A percentile compares a stretch with the other conserved stretches of the same genome.
These are phyloP conservation scores for Garrulus glandarius DNA, from an alignment of 2,797 vertebrate genomes.

Conservation along the genomic window DNA sequence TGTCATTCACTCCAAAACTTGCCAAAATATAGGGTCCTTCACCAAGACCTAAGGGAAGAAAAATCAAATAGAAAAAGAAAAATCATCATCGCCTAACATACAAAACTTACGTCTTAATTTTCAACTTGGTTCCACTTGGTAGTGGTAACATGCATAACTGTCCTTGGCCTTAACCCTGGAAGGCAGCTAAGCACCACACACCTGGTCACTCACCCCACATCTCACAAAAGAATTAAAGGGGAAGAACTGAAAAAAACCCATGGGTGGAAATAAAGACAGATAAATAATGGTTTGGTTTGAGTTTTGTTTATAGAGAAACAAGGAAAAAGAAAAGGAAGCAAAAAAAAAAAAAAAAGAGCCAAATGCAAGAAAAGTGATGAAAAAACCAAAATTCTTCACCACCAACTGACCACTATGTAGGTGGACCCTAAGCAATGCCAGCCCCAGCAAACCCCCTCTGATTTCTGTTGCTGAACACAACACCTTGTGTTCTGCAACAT, in stretches of 20 bases:
- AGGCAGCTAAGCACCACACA: neutral
- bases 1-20: slow-evolving; percentile 83
- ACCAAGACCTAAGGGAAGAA: slow-evolving; percentile 82
- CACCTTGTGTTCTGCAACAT: neutral
- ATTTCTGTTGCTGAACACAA: neutral
- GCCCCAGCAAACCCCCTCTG: neutral
- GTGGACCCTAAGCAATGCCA: neutral
- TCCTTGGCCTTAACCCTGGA: neutral
- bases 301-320: neutral
- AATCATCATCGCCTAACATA: neutral
- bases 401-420: neutral
- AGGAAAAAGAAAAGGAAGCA: neutral
- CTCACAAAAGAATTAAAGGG: neutral
- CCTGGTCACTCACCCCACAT: neutral
- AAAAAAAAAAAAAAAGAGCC: neutral
- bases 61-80: neutral
- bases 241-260: neutral
- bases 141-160: neutral
- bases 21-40: slow-evolving; percentile 91
- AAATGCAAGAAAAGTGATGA: neutral
- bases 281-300: neutral
- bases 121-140: neutral
- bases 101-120: neutral
- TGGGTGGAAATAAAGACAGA: neutral
- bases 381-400: neutral